phyloP scores from a whole-genome alignment of 1,140 invertebrate genomes.

The Subanguina moxae region DNA sequence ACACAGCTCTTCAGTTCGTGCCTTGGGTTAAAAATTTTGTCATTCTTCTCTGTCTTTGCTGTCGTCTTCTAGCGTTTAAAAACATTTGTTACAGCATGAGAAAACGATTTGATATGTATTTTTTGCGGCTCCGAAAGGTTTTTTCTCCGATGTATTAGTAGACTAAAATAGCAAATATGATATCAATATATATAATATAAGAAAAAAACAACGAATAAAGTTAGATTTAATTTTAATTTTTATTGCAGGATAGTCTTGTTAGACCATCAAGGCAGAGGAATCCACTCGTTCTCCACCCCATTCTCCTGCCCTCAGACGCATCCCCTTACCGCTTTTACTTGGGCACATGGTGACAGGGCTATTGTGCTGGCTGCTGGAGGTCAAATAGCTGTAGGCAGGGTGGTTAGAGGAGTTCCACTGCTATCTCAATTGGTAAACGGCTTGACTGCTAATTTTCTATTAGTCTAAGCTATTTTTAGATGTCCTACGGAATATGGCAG shows the following conservation, averaged over 20 bases:
- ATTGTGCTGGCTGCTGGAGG: constrained; percentile 85
- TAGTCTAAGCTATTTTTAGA: constrained; percentile 54
- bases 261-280: constrained; percentile 36
- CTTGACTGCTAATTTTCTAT: neutral
- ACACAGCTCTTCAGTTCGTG: no score
- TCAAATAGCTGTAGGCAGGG: constrained; percentile 79
- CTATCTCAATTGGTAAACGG: constrained; percentile 70
- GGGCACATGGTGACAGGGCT: constrained; percentile 86
- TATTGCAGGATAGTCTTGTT: constrained; percentile 43
- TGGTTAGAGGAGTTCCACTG: constrained; percentile 77
- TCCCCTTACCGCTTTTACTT: constrained; percentile 39
- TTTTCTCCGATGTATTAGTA: no score
- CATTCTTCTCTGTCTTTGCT: no score
- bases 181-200: no score
- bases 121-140: no score
- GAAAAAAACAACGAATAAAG: no score
- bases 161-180: no score
- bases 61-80: no score
- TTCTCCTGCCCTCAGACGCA: constrained; percentile 10
- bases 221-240: no score
- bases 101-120: no score
- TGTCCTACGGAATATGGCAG: constrained; percentile 59
- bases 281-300: constrained; percentile 39
- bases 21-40: no score
- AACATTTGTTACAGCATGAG: no score